Evolutionary conservation across 2,888 invertebrate species (phyloP).

Genomic region (Chesias legatella): DNA sequence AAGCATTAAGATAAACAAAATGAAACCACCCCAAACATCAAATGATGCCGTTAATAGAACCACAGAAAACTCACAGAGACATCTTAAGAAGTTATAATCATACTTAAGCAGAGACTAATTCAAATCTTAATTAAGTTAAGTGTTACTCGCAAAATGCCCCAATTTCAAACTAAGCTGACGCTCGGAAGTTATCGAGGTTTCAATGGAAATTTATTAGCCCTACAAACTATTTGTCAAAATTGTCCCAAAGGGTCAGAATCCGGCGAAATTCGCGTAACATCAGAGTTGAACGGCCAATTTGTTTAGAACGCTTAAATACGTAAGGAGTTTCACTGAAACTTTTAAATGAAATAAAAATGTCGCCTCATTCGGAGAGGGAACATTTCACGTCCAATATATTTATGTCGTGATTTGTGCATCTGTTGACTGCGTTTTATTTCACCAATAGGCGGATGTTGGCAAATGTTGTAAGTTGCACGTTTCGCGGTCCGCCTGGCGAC

Average conservation of each 20-base stretch:
- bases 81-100: constrained; percentile 68
- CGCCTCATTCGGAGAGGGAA: constrained; percentile 17
- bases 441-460: constrained; percentile 64
- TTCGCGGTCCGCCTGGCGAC: constrained; percentile 65
- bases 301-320: constrained; percentile 48
- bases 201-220: constrained; percentile 76
- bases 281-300: constrained; percentile 63
- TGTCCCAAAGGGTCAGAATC: constrained; percentile 55
- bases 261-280: constrained; percentile 63
- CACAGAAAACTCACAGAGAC: constrained; percentile 48
- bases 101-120: constrained; percentile 69
- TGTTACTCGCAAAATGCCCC: constrained; percentile 67
- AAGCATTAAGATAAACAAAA: constrained; percentile 37
- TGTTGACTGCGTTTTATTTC: constrained; percentile 73
- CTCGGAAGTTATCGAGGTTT: constrained; percentile 64
- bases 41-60: constrained; percentile 30
- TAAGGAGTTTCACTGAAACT: constrained; percentile 39
- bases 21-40: constrained; percentile 33
- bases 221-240: constrained; percentile 76
- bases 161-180: constrained; percentile 64
- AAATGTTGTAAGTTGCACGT: constrained; percentile 60
- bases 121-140: constrained; percentile 73
- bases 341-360: constrained; percentile 26
- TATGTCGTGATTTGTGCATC: constrained; percentile 40
- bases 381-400: constrained; percentile 26